Conservation (phyloP, 53 echinoderm and acorn worm genomes). For the Apostichopus leukothele region DNA sequence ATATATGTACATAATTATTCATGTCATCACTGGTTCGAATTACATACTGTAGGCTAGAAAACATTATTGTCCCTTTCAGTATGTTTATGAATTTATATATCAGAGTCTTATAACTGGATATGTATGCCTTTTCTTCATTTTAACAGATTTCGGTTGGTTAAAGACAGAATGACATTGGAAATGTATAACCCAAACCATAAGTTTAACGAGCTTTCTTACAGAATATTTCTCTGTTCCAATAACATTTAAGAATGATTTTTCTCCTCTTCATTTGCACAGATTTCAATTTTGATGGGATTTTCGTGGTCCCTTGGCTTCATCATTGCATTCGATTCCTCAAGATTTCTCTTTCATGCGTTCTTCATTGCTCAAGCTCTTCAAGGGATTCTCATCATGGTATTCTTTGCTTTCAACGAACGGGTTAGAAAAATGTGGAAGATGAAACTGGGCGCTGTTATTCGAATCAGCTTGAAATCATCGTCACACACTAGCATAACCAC, state of each 20-base stretch:
- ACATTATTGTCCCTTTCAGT: too few species aligned
- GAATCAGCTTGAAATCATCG: background rate
- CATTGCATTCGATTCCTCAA: conserved; percentile 8
- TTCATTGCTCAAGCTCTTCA: conserved; percentile 44
- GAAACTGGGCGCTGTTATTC: background rate
- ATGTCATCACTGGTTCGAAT: too few species aligned
- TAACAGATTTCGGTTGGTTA: too few species aligned
- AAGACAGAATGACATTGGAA: too few species aligned
- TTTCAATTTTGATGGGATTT: conserved; percentile 50
- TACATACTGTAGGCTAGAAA: too few species aligned
- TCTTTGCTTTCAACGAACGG: conserved; percentile 38
- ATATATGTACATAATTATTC: too few species aligned
- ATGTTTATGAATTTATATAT: background rate
- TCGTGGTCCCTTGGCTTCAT: conserved; percentile 44
- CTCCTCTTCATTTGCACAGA: background rate
- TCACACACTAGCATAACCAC: background rate
- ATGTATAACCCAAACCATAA: background rate
- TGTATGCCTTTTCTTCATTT: background rate
- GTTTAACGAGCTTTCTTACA: background rate
- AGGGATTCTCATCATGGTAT: conserved; percentile 43
- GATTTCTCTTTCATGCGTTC: conserved; percentile 41
- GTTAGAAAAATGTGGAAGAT: conserved; percentile 24
- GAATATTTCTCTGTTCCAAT: background rate
- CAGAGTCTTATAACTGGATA: background rate
- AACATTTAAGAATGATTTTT: background rate